Base-by-base conservation (phyloP, 1,140 invertebrate genomes). In the Neodiprion pinetum region DNA sequence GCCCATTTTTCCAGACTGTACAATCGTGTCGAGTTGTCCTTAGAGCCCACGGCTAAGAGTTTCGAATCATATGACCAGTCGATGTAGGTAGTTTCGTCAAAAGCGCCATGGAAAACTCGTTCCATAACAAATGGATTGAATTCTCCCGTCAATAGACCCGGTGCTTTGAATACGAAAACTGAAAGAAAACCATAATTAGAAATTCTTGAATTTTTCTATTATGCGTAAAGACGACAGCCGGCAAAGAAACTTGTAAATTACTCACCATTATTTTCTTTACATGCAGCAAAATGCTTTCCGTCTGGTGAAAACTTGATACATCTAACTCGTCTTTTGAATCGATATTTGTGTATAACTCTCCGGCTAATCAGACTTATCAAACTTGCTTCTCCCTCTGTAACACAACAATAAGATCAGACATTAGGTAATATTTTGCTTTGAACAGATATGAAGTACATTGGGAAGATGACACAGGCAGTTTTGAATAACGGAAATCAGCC, bases 31-130 rank as follows among this genome's bases (percentile, higher is more conserved):
- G 93, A 91, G 81, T 93, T 96, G 86, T 98, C 96, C 84, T 96
- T 96, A 3, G 95, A 95, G 1, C 96, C 97, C 61, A 96, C 93
- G 74, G 94, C 93, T 47, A 98, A 85, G 28, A 97, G 87, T 78
- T 94, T 94, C 0, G 97, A 98, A 88, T 99, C 97, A 66, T 90
- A 91, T 0, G 96, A 97, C 98, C 98, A 99, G 86, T 96, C 93
- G 21, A 99, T 80, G 83, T 92, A 97, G 0, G 94, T 95, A 0
- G 95, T 94, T 75, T 96, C 93, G 87, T 97, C 95, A 77, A 91
- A 92, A 28, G 94, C 91, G 53, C 93, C 94, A 79, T 94, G 92
- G 86, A 96, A 97, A 1, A 95, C 93, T 75, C 93, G 88, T 83
- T 96, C 93, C 89, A 98, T 92, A 5, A 94, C 87, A 88, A 99